Base-by-base conservation (phyloP, 2,888 invertebrate species). In the Gastrophysa polygoni region DNA sequence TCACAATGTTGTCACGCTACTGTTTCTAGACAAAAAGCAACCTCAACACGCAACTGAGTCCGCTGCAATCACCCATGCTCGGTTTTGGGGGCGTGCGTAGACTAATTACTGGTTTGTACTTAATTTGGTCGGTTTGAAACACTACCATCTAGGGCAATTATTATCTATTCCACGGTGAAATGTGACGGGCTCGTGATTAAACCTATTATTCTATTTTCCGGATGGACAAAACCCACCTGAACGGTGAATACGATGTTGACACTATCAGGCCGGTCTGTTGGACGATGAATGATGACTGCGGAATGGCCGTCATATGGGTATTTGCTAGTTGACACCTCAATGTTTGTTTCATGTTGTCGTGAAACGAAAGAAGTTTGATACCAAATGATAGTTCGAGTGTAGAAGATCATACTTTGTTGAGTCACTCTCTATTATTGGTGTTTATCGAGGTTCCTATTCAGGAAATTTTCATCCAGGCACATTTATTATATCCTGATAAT, bases 51-150 rank as follows among this genome's bases (percentile, higher is more conserved):
- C 68, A 59, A 68, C 17, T 43, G 14, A 55, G 52, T 55, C 43
- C 48, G 48, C 57, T 57, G 55, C 59, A 63, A 61, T 63, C 57
- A 59, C 49, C 61, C 63, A 61, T 63, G 61, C 48, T 32, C 49
- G 57, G 63, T 65, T 63, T 66, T 66, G 63, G 61, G 65, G 65
- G 61, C 61, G 59, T 61, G 54, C 63, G 61, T 48, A 58, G 28
- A 18, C 29, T 68, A 68, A 68, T 68, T 68, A 58, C 54, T 28
- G 61, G 63, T 54, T 66, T 48, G 17, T 51, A 52, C 44, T 66
- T 51, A 59, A 65, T 66, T 57, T 64, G 60, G 63, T 32, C 63
- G 44, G 51, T 47, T 38, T 17, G 32, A 34, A 38, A 44, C 17
- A 28, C 52, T 47, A 38, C 47, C 16, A 21, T 16, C 28, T 52